Evolutionary conservation across 1,140 invertebrate species (phyloP), one percentile per base, ranked within the genome.

Genomic region (Ceratitis capitata): DNA sequence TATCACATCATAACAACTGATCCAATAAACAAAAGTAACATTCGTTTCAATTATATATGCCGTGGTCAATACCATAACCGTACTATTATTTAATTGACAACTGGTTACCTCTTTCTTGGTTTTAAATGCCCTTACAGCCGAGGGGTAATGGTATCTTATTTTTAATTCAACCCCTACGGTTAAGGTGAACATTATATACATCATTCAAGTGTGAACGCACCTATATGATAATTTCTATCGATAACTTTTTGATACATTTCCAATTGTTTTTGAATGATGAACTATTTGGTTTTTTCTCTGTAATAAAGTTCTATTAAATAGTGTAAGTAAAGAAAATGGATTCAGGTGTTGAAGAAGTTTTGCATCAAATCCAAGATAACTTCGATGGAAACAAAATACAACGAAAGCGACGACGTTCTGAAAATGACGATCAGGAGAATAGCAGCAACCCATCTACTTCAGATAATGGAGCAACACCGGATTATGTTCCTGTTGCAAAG

Each of bases 391-490:
- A 4, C 26, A 47, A 29, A 32, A 51, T 49, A 26, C 61, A 74
- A 69, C 42, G 85, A 51, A 85, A 85, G 47, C 82, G 85, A 7
- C 85, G 82, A 0, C 82, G 29, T 64, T 74, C 85, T 1, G 58
- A 51, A 23, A 14, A 23, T 49, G 82, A 42, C 53, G 85, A 85
- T 23, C 42, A 83, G 23, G 35, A 74, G 45, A 83, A 74, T 74
- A n/a, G 45, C 61, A 56, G 53, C 83, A 83, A 45, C 64, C 78
- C 29, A 83, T 85, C 51, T 39, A 86, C 86, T 82, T 51, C 85
- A 83, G 87, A 88, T 84, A 85, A 85, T 86, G 86, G 84, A 47
- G 86, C 84, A 87, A 86, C 86, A n/a, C 85, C 64, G 83, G 45
- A 58, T 84, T 82, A 85, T 84, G 86, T 42, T 69, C 26, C 78